Evolutionary conservation across 2,888 invertebrate genomes (phyloP), one percentile per base, ranked within the genome.

Genomic region (Galerucella pusilla): DNA sequence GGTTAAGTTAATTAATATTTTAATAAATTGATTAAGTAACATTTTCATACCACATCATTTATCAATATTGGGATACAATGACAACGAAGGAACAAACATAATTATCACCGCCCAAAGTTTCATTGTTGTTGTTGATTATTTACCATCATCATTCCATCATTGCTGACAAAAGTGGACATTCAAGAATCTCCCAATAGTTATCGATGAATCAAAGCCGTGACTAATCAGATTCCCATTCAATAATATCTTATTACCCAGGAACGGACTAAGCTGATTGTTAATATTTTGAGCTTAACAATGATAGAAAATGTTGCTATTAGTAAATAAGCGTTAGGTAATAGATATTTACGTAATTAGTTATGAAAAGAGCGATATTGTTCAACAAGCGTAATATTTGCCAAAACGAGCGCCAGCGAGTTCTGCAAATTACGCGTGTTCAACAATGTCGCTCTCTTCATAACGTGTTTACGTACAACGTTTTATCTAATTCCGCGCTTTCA

Each of bases 201-300:
- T 63, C 52, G 59, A 65, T 59, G 71, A 59, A 65, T 65, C 65
- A 66, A 65, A 71, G 25, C 57, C 35, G 49, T 71, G 71, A 71
- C 65, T 71, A 71, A 71, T 71, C 65, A 71, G 61, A 71, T 71
- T 57, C 52, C 16, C 65, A 59, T 71, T 71, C 71, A 61, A 14
- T 61, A 61, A 14, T 14, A 3, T 61, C 5, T 61, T 61, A 6
- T 61, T 35, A 14, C 12, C 14, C 61, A 35, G 61, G 61, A 35
- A 61, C 35, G 61, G 12, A 61, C 11, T 61, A 12, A 35, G 11
- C n/a, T n/a, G 16, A n/a, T 57, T 7, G 7, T 57, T 16, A 1
- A 46, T 28, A 28, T 28, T 4, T 28, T 28, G 5, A 28, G 28
- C 35, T 35, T 35, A 0, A 35, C 35, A 35, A 7, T 35, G 6